phyloP scores from a whole-genome alignment of 1,140 invertebrate genomes.

The Heterodera carotae region DNA sequence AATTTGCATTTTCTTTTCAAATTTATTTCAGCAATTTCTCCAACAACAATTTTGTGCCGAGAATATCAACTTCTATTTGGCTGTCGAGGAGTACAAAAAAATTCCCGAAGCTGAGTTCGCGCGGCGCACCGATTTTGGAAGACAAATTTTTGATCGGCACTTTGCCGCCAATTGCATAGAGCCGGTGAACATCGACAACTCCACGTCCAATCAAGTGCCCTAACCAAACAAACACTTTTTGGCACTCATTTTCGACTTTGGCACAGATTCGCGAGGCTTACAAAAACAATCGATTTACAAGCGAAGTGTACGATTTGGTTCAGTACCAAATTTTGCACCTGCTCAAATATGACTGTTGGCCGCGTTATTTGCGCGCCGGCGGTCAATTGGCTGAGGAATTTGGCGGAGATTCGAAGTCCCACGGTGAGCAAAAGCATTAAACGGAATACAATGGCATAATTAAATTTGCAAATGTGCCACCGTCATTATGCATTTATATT shows the following conservation, averaged over 20 bases:
- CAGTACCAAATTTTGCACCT: slow-evolving; percentile 63
- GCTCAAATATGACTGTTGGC: slow-evolving; percentile 64
- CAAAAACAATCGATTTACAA: slow-evolving; percentile 45
- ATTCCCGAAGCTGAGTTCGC: slow-evolving; percentile 48
- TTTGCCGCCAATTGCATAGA: slow-evolving; percentile 62
- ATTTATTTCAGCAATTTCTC: slow-evolving; percentile 57
- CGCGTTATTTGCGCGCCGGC: slow-evolving; percentile 59
- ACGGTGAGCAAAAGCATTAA: not conserved
- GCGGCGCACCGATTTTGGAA: slow-evolving; percentile 27
- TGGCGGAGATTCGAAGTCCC: slow-evolving; percentile 31
- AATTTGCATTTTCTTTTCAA: slow-evolving; percentile 3
- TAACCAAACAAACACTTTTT: not conserved
- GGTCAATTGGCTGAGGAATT: slow-evolving; percentile 46
- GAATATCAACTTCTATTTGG: slow-evolving; percentile 64
- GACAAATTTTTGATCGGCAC: slow-evolving; percentile 60
- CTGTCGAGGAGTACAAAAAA: slow-evolving; percentile 61
- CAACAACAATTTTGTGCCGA: slow-evolving; percentile 64
- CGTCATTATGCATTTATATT: too few relatives aligned
- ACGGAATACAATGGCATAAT: not conserved
- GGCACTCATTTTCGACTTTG: not conserved
- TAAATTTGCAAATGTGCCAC: not conserved
- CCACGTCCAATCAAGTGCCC: slow-evolving; percentile 50
- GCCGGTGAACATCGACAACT: slow-evolving; percentile 64
- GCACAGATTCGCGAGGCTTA: slow-evolving; percentile 52
- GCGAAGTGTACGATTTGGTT: slow-evolving; percentile 60